Evolutionary conservation across 2,113 vertebrate species (phyloP), one percentile per base, ranked within the genome.

Genomic region (Chrysemys picta): DNA sequence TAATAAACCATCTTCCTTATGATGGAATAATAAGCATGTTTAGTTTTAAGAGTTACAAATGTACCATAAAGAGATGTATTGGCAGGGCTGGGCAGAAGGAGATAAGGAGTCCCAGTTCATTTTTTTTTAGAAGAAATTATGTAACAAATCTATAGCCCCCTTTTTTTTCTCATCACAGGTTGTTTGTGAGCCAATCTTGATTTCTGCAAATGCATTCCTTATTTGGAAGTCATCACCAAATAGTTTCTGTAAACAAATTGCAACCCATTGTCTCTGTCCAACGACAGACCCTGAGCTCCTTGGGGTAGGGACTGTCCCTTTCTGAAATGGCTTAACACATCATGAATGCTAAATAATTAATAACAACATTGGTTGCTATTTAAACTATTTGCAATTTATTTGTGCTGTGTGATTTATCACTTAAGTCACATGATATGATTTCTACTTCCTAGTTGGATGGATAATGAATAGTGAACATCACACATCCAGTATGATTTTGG

Each of bases 401-500:
- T 72, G n/a, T 72, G n/a, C n/a, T 72, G 35, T 72, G 65, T 72
- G n/a, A 72, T 22, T 38, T 31, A 31, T 50, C 53, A 2, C 1
- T 72, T 2, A 1, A 54, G 5, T 0, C 53, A 81, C 87, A 13
- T 1, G 82, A 69, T 8, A 3, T 57, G 62, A 91, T 91, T 89
- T 35, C 57, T 84, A 56, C 78, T 75, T 11, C 0, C 49, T 6
- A 0, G 27, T 0, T 0, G 0, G 54, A 35, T 72, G n/a, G 35
- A 3, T 29, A 56, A 92, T 35, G 6, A 56, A n/a, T 2, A 5
- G 12, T 0, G n/a, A 78, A 6, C 0, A 5, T 53, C n/a, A 2
- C 4, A 1, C 29, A 80, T 3, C 88, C 87, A 3, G 69, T 47
- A 2, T 0, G 8, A 4, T 6, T 3, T 8, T 1, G 38, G 0